A percentile compares a stretch with the other conserved stretches of the same genome.
Conservation (phyloP, 2,888 invertebrate species). For the Ophion costatus region DNA sequence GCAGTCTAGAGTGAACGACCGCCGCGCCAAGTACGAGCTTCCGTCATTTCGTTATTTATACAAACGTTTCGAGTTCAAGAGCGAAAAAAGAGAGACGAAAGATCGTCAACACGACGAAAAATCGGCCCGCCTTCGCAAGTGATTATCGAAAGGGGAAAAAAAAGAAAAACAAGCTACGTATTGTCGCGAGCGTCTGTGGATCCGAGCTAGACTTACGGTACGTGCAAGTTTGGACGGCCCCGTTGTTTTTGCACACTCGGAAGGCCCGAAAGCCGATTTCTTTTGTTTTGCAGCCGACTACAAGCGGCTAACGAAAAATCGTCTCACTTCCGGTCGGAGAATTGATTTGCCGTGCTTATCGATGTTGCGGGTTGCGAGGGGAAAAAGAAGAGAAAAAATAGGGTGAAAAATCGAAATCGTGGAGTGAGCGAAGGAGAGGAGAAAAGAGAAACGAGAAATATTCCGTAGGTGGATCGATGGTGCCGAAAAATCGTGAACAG, state of each 20-base stretch:
- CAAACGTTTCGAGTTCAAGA: background rate
- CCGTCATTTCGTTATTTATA: conserved; percentile 31
- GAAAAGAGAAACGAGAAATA: conserved; percentile 1
- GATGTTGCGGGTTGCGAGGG: conserved; percentile 20
- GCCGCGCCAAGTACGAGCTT: conserved; percentile 72
- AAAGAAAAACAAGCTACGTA: no score
- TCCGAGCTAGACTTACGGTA: background rate
- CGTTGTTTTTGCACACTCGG: background rate
- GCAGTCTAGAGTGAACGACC: conserved; percentile 82
- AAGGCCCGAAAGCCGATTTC: background rate
- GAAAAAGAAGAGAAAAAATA: background rate
- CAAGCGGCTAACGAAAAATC: background rate
- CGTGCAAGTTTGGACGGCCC: no score
- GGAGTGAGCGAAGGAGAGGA: conserved; percentile 19
- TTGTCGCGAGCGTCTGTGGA: no score
- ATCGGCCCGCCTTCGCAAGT: no score
- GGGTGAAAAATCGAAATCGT: background rate
- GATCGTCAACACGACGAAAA: no score
- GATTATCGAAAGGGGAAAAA: no score
- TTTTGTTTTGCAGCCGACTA: no score
- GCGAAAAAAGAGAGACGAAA: no score
- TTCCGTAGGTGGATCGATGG: conserved; percentile 4
- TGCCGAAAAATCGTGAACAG: conserved; percentile 61
- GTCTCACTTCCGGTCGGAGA: background rate
- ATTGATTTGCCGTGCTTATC: conserved; percentile 1